phyloP scores from a whole-genome alignment of 2,888 invertebrate species.

The Lithophane semibrunnea region DNA sequence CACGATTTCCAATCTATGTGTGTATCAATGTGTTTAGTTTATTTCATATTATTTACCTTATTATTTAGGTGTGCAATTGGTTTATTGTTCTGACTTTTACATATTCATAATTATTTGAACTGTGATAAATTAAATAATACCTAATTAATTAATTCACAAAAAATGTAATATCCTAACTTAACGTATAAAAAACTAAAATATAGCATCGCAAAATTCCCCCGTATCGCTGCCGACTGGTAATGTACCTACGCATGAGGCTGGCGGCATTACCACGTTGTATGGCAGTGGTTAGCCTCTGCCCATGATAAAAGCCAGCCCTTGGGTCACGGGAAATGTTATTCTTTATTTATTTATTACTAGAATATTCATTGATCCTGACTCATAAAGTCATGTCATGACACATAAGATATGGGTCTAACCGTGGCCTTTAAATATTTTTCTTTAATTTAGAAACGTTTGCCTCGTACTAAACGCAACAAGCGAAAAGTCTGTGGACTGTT shows the following conservation, averaged over 20 bases:
- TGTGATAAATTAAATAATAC: not conserved
- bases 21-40: conserved; percentile 15
- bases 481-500: not conserved
- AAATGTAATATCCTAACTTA: not conserved
- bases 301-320: not conserved
- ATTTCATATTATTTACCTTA: conserved; percentile 5
- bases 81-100: not conserved
- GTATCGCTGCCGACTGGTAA: not conserved
- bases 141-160: not conserved
- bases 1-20: conserved; percentile 43
- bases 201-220: not conserved
- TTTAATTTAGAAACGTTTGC: not conserved
- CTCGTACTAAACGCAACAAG: not conserved
- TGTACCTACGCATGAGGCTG: not conserved
- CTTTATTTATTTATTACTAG: too few relatives aligned
- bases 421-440: not conserved
- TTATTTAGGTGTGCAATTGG: not conserved
- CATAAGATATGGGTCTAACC: too few relatives aligned
- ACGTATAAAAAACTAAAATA: not conserved
- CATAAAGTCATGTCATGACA: too few relatives aligned
- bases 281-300: too few relatives aligned
- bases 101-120: not conserved
- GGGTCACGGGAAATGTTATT: not conserved
- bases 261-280: not conserved
- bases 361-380: too few relatives aligned